phyloP scores from a whole-genome alignment of 2,888 invertebrate genomes.

The Eretmocerus hayati region DNA sequence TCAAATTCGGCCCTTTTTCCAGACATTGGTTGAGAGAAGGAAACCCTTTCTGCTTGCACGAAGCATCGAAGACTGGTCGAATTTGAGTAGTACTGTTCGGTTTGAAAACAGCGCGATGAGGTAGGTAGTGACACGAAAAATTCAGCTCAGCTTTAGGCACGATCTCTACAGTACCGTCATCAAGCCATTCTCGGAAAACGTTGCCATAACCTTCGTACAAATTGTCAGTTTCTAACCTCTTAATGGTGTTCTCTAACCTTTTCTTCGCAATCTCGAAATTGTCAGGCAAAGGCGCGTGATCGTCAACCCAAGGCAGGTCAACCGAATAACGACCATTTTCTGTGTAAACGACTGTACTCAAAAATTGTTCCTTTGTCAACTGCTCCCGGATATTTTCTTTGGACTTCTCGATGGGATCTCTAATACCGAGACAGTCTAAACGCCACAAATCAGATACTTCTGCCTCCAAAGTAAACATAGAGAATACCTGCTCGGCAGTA shows the following conservation, averaged over 20 bases:
- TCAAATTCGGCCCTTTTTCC: not conserved
- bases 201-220: not conserved
- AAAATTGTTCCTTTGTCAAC: not conserved
- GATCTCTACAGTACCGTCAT: not conserved
- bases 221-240: not conserved
- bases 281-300: not conserved
- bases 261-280: not conserved
- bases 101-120: not conserved
- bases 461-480: slow-evolving; percentile 9
- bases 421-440: slow-evolving; percentile 34
- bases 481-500: not conserved
- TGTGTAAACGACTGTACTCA: not conserved
- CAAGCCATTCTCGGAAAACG: not conserved
- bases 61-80: not conserved
- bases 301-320: not conserved
- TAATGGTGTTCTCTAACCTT: not conserved
- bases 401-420: not conserved
- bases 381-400: not conserved
- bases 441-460: slow-evolving; percentile 32
- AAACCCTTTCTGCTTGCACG: not conserved
- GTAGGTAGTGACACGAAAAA: not conserved
- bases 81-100: not conserved
- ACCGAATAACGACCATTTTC: not conserved
- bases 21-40: not conserved
- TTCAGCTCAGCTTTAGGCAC: not conserved